Conservation (phyloP, 2,113 vertebrate genomes). For the Forbesichthys agassizii region DNA sequence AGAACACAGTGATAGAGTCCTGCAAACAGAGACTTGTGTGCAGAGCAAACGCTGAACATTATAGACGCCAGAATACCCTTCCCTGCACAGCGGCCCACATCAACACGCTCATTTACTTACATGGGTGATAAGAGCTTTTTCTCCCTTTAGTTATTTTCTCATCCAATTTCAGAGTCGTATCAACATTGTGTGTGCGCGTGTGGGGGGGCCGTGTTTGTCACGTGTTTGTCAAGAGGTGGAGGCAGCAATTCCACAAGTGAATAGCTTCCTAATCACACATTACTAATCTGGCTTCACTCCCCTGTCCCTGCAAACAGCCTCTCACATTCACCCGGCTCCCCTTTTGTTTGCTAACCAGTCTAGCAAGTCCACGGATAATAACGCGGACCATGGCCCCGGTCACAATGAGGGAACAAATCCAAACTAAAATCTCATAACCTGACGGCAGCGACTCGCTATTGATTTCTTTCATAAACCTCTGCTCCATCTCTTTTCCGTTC, state of each 20-base stretch:
- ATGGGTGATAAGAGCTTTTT: neutral
- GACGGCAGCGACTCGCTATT: constrained; percentile 55
- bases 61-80: too few species aligned
- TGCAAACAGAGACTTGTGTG: too few species aligned
- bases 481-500: neutral
- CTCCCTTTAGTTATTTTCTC: constrained; percentile 15
- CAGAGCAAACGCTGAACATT: too few species aligned
- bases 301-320: constrained; percentile 22
- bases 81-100: too few species aligned
- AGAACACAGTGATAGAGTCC: too few species aligned
- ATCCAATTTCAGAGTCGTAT: constrained; percentile 9
- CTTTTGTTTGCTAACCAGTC: constrained; percentile 59
- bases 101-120: neutral
- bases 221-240: constrained; percentile 28
- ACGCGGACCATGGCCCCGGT: constrained; percentile 48
- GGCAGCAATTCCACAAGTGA: constrained; percentile 47
- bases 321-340: constrained; percentile 12
- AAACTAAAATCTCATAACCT: constrained; percentile 68
- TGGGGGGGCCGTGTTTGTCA: neutral
- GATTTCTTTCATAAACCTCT: constrained; percentile 67
- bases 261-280: constrained; percentile 64
- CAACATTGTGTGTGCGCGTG: constrained; percentile 1
- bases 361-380: constrained; percentile 46
- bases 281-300: constrained; percentile 53
- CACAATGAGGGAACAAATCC: constrained; percentile 63